Evolutionary conservation across 2,888 invertebrate species (phyloP).

Genomic region (Opisthograptis luteolata): DNA sequence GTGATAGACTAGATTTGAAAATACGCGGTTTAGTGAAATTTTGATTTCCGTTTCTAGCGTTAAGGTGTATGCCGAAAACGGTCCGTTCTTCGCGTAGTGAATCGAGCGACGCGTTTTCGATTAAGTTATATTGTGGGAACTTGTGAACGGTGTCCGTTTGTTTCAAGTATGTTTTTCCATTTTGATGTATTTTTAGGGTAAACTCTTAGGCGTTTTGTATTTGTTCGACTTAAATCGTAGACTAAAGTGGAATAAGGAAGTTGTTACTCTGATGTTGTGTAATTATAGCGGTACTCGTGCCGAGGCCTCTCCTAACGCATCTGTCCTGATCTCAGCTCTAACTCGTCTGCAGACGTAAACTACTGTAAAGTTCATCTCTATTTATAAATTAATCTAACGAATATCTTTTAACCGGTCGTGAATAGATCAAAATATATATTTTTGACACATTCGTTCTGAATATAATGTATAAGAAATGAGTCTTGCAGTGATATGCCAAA

Average conservation of each 20-base stretch:
- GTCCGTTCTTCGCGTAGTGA: conserved; percentile 57
- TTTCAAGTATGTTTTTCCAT: conserved; percentile 73
- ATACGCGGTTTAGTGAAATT: conserved; percentile 59
- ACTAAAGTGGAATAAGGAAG: conserved; percentile 59
- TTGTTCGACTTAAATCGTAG: conserved; percentile 67
- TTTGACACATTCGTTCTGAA: conserved; percentile 62
- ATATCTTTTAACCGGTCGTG: conserved; percentile 20
- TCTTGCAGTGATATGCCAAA: conserved; percentile 83
- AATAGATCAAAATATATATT: conserved; percentile 51
- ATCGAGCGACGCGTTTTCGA: conserved; percentile 52
- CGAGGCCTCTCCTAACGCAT: conserved; percentile 17
- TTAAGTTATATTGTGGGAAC: conserved; percentile 72
- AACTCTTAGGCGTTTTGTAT: conserved; percentile 78
- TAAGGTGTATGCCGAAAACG: conserved; percentile 60
- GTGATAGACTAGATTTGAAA: conserved; percentile 80
- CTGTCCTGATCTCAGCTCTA: conserved; percentile 31
- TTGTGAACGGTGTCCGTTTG: conserved; percentile 74
- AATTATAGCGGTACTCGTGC: conserved; percentile 62
- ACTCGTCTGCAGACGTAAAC: conserved; percentile 17
- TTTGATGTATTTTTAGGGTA: conserved; percentile 80
- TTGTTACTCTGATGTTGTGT: conserved; percentile 68
- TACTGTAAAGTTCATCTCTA: conserved; percentile 5
- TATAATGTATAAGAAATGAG: conserved; percentile 50
- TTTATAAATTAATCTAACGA: conserved; percentile 21
- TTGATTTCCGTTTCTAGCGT: conserved; percentile 63